Evolutionary conservation across 2,888 invertebrate genomes (phyloP).

Genomic region (Agrotis segetum): DNA sequence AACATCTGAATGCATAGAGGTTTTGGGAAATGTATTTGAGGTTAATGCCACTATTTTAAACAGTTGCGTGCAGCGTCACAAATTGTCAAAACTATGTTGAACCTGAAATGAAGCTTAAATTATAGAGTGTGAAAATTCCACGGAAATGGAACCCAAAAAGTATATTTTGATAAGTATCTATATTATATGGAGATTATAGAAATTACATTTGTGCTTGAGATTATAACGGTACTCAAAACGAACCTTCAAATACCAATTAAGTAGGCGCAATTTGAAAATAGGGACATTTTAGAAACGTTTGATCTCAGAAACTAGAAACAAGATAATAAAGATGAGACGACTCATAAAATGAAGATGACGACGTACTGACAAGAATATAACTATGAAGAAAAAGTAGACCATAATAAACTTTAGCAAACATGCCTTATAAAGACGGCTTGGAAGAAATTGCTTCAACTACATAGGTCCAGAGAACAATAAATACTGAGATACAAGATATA

Average conservation of each 20-base stretch:
- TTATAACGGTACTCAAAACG: conserved; percentile 16
- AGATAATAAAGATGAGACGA: conserved; percentile 18
- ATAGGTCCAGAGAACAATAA: conserved; percentile 32
- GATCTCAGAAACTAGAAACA: background rate
- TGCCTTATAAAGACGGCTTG: background rate
- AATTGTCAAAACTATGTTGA: conserved; percentile 41
- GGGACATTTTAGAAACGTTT: background rate
- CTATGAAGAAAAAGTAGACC: conserved; percentile 19
- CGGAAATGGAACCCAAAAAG: conserved; percentile 14
- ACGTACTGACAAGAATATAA: background rate
- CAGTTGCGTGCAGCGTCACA: conserved; percentile 40
- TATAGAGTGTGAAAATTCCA: conserved; percentile 33
- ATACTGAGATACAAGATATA: conserved; percentile 13
- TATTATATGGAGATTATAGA: conserved; percentile 1
- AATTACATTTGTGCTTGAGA: conserved; percentile 11
- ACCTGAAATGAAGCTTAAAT: conserved; percentile 34
- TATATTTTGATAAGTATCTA: conserved; percentile 8
- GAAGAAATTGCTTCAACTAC: conserved; percentile 9
- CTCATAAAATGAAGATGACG: conserved; percentile 21
- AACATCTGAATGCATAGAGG: conserved; percentile 40
- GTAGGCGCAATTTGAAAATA: conserved; percentile 12
- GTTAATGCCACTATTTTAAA: conserved; percentile 38
- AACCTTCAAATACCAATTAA: background rate
- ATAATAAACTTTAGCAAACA: conserved; percentile 22
- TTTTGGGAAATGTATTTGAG: conserved; percentile 34